Conservation (phyloP, 2,113 vertebrate genomes). For the Gadus macrocephalus region DNA sequence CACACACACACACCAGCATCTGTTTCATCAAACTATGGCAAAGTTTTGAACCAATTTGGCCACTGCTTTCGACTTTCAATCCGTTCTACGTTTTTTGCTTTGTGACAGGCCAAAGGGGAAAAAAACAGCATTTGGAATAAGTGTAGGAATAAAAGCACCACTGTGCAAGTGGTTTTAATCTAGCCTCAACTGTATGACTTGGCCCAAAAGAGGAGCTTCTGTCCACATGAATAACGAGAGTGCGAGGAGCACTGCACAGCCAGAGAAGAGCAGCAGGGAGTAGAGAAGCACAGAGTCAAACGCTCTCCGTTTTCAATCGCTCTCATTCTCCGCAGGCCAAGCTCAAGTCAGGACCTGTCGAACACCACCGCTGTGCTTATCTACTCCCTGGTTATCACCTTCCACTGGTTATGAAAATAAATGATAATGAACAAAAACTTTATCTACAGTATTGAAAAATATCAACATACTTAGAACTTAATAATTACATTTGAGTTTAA, state of each 20-base stretch:
- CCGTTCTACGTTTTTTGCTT: slow-evolving; percentile 46
- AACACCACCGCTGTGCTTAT: too few relatives aligned
- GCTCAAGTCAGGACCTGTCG: slow-evolving; percentile 52
- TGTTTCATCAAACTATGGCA: slow-evolving; percentile 40
- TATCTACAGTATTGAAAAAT: not conserved
- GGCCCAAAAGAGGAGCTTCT: slow-evolving; percentile 27
- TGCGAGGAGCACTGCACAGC: slow-evolving; percentile 34
- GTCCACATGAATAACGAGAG: slow-evolving; percentile 55
- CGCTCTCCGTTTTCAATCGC: slow-evolving; percentile 16
- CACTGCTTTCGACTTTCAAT: slow-evolving; percentile 35
- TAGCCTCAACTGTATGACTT: slow-evolving; percentile 37
- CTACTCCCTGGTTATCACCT: too few relatives aligned
- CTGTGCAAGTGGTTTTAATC: slow-evolving; percentile 58
- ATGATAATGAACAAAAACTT: not conserved
- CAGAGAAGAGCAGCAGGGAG: slow-evolving; percentile 12
- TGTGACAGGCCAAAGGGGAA: slow-evolving; percentile 40
- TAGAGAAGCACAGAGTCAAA: slow-evolving; percentile 24
- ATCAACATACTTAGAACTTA: not conserved
- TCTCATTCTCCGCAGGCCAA: slow-evolving; percentile 30
- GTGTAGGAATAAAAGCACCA: slow-evolving; percentile 53
- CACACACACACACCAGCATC: slow-evolving; percentile 24
- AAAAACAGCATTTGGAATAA: slow-evolving; percentile 46
- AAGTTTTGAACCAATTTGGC: slow-evolving; percentile 39
- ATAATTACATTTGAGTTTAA: too few relatives aligned
- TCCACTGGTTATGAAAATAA: not conserved